Evolutionary conservation across 2,113 vertebrate genomes (phyloP), one percentile per base, ranked within the genome.

Genomic region (Caranx ignobilis): DNA sequence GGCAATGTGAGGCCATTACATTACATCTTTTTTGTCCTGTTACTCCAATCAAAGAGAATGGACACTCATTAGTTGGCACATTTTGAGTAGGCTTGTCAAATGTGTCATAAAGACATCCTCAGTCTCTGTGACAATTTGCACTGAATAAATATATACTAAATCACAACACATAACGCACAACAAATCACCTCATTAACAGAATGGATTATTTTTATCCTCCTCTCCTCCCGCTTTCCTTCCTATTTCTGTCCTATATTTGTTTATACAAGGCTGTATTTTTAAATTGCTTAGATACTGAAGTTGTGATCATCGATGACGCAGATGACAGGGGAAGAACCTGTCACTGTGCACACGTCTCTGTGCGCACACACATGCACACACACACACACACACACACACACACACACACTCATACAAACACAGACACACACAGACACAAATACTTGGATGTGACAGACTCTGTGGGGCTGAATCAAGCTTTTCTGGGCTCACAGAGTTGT

Each of bases 261-360:
- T 76, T 45, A 75, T 85, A 66, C 37, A 71, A 77, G 48, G 21
- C 52, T 85, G 72, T 82, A 66, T 86, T 87, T 88, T 88, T 70
- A 88, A 64, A 75, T 77, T 4, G 39, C 31, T 11, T n/a, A 85
- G 75, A 83, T 41, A 50, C 63, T 64, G 77, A 43, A 61, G 59
- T 54, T 82, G 69, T 71, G 72, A 84, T 88, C 83, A 85, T 67
- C 52, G 26, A 82, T 92, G 92, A 92, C 90, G 79, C 83, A 89
- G 39, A 80, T 79, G 50, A 55, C 70, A 69, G 66, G 75, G 56
- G 55, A 72, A 60, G 41, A 82, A 81, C 41, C 63, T 77, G 83
- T 83, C 68, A 75, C 68, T 35, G 45, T 64, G 74, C 56, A 66
- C 75, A 66, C 47, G 52, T 61, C 45, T 21, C 57, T n/a, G 5